Evolutionary conservation across 2,797 vertebrate species (phyloP), one percentile per base, ranked within the genome.

Genomic region (Margarornis squamiger): DNA sequence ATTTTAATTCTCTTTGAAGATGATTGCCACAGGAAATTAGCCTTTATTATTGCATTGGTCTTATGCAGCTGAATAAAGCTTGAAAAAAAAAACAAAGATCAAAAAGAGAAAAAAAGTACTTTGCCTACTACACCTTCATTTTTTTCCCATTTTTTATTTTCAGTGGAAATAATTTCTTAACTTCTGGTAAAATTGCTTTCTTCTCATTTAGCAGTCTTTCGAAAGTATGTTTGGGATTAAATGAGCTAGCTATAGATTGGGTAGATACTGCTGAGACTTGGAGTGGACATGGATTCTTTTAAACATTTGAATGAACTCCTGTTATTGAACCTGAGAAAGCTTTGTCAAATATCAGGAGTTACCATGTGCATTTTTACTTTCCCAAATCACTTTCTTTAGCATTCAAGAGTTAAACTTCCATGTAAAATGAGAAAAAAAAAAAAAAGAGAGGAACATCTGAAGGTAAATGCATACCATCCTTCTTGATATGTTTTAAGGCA

Each of bases 1-100:
- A 88, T 86, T 95, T 93, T 68, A 78, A 59, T 72, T 92, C 32
- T 7, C 80, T 95, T 94, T 96, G 90, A 91, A 30, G 14, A 84
- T 59, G 73, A 95, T 81, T 95, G 74, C 90, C 59, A 49, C 55
- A 65, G 55, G 59, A 94, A 95, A 79, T 86, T 76, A 89, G 52
- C 78, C 70, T 91, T 91, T 83, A 70, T 86, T 96, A 70, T 63
- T 90, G 20, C 32, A 39, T 76, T 90, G 17, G 74, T 29, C 34
- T 92, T 86, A 84, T 24, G n/a, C 32, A 86, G 73, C 66, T 79
- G 79, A 93, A 73, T 72, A 86, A 86, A 93, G 32, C 73, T 88
- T 84, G 46, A 65, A 39, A 39, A 65, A 39, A 39, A 94, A 94
- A 87, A 49, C 65, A 88, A 91, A 79, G 57, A 63, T 77, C 9